Evolutionary conservation across 92 coral and sea anemone species (phyloP), one percentile per base, ranked within the genome.

Genomic region (Paragorgia papillata): DNA sequence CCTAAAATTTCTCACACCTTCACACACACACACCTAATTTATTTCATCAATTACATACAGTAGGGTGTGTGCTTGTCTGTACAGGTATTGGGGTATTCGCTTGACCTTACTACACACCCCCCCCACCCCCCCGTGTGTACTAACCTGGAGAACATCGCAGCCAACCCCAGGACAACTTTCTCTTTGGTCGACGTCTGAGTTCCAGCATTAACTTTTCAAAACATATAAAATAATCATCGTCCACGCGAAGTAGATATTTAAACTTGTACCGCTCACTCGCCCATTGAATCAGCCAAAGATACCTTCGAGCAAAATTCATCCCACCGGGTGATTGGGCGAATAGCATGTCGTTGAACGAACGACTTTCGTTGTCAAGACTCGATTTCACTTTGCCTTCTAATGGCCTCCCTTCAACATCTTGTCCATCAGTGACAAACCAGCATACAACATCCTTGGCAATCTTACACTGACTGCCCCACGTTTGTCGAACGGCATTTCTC

Each of bases 221-320:
- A 37, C 90, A 86, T 9, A 86, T 60, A 68, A 86, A 86, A 20
- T 86, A 82, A n/a, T 85, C 89, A n/a, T 85, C 89, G 57, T 85
- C 89, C 17, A 81, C 56, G n/a, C 76, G 84, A 39, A 86, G 29
- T 46, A 82, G 66, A 55, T 49, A 86, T 17, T 56, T 46, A 46
- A 86, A 86, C 3, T 76, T 74, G 53, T 71, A 86, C 43, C 57
- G 90, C 49, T 86, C 24, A 35, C 53, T 76, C 2, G 80, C 87
- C 90, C 90, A 86, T 31, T 82, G 78, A 40, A 86, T 44, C 9
- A 80, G 69, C n/a, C 62, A 53, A 18, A 86, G 34, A 41, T 76
- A 86, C 22, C 90, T 71, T 28, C 83, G 83, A 2, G 84, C 54
- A 46, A 76, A 51, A 84, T 86, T 82, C 18, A 82, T 77, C 0